These are phyloP conservation scores for Pseudopipra pipra DNA, from an alignment of 2,113 vertebrate genomes.

Conservation along the genomic window DNA sequence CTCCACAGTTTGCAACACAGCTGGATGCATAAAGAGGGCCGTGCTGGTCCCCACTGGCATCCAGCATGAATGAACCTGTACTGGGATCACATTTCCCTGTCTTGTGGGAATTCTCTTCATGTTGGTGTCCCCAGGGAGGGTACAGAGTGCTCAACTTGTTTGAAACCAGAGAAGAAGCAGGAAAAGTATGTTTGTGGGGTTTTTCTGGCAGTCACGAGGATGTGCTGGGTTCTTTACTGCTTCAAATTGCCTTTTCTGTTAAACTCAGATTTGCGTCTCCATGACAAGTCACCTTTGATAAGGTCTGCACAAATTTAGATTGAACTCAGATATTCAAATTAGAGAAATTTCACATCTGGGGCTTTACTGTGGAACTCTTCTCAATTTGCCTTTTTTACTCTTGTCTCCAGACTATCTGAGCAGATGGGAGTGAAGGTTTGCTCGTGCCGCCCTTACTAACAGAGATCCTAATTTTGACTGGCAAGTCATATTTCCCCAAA, in stretches of 20 bases:
- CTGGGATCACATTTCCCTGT: neutral
- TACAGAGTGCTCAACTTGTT: neutral
- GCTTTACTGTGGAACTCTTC: neutral
- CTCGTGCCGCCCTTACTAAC: neutral
- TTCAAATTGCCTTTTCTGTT: neutral
- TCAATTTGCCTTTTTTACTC: neutral
- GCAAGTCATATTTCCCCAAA: neutral
- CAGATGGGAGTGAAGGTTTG: neutral
- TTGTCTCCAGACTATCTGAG: neutral
- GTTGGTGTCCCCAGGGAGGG: neutral
- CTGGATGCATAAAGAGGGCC: neutral
- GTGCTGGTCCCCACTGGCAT: neutral
- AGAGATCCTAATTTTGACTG: constrained; percentile 5
- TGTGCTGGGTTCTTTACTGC: neutral
- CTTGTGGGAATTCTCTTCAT: neutral
- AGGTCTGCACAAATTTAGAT: neutral
- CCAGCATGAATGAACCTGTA: neutral
- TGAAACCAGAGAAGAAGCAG: neutral
- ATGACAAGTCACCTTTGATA: neutral
- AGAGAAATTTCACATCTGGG: neutral
- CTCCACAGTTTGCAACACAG: neutral
- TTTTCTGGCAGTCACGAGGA: neutral
- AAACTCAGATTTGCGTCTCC: neutral
- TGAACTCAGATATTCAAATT: neutral
- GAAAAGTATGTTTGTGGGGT: neutral